Conservation (phyloP, 2,113 vertebrate genomes). For the Ondatra zibethicus region DNA sequence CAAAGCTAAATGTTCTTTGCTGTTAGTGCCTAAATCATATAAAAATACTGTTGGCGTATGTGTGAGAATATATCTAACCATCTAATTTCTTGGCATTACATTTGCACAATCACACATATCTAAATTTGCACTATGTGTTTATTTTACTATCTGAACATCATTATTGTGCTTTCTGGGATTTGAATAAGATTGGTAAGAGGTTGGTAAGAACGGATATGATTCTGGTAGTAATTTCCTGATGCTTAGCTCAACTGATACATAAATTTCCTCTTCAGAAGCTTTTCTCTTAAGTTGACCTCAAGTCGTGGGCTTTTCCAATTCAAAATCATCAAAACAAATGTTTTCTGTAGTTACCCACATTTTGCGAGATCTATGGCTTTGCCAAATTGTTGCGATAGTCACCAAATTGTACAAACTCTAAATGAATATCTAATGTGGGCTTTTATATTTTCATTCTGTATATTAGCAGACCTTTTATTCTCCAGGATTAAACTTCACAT, state of each 20-base stretch:
- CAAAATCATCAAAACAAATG: slow-evolving; percentile 37
- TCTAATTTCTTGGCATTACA: not conserved
- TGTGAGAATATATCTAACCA: not conserved
- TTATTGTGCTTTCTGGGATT: not conserved
- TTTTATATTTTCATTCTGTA: not conserved
- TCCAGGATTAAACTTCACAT: not conserved
- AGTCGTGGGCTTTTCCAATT: not conserved
- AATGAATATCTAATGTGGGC: not conserved
- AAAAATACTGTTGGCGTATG: not conserved
- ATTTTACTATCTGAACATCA: not conserved
- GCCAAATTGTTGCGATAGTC: slow-evolving; percentile 9
- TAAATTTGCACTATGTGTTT: not conserved
- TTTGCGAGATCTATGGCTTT: not conserved
- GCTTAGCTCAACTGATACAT: slow-evolving; percentile 9
- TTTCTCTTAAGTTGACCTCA: not conserved
- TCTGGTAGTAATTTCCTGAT: not conserved
- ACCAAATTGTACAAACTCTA: slow-evolving; percentile 37
- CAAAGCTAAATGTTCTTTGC: not conserved
- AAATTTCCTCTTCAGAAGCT: not conserved
- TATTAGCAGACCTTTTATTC: not conserved
- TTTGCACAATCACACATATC: not conserved
- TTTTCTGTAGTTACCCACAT: slow-evolving; percentile 22
- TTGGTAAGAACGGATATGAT: not conserved
- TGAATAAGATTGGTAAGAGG: slow-evolving; percentile 19
- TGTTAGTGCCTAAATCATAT: not conserved